These are phyloP conservation scores for Mamestra configurata DNA, from an alignment of 1,140 invertebrate genomes.

Conservation along the genomic window DNA sequence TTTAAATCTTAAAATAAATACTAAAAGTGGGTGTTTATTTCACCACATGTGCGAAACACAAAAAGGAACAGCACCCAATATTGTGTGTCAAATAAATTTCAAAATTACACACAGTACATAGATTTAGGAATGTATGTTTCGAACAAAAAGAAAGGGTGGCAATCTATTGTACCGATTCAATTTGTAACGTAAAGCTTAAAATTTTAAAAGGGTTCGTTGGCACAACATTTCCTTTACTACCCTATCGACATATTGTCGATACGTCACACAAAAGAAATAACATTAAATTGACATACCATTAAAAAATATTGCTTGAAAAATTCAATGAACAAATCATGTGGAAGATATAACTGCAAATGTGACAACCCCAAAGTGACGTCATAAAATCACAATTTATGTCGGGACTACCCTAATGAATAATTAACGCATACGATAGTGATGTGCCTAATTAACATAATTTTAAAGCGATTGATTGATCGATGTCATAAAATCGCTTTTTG, in stretches of 20 bases:
- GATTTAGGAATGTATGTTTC: constrained; percentile 66
- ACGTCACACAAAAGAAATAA: constrained; percentile 77
- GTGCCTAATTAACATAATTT: constrained; percentile 73
- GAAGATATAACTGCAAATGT: constrained; percentile 76
- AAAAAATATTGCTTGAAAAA: constrained; percentile 84
- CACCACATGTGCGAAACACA: constrained; percentile 34
- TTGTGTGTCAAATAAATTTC: constrained; percentile 50
- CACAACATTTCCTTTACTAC: constrained; percentile 75
- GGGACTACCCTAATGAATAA: constrained; percentile 77
- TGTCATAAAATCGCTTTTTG: constrained; percentile 74
- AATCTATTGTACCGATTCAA: constrained; percentile 79
- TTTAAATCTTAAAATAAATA: constrained; percentile 9
- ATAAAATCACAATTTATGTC: constrained; percentile 80
- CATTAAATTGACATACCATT: constrained; percentile 86
- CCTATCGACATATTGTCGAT: constrained; percentile 85
- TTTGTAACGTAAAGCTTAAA: constrained; percentile 84
- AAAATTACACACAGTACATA: constrained; percentile 65
- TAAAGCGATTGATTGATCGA: constrained; percentile 78
- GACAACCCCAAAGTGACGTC: constrained; percentile 61
- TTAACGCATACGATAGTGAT: constrained; percentile 61
- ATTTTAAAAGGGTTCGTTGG: constrained; percentile 82
- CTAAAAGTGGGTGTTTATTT: constrained; percentile 43
- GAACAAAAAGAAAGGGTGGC: constrained; percentile 71
- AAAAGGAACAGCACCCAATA: constrained; percentile 34
- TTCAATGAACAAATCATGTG: constrained; percentile 74